Conservation (phyloP, 2,113 vertebrate genomes). For the Podocnemis expansa region DNA sequence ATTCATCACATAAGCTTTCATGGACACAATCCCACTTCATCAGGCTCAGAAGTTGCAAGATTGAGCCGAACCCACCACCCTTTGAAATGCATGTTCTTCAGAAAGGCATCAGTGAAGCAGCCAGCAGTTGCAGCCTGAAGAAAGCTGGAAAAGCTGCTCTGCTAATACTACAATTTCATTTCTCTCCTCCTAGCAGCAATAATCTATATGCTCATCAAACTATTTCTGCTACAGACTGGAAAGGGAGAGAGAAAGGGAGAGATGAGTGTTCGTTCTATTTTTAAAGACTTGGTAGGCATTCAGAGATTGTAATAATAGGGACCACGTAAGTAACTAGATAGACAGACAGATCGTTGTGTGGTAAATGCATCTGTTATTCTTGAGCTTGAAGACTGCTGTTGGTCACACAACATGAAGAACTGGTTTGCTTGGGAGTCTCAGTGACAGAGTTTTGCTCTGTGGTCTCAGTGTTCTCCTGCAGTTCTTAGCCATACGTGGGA, state of each 20-base stretch:
- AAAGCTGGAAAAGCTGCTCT: conserved; percentile 55
- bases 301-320: conserved; percentile 65
- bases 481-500: not conserved
- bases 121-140: conserved; percentile 54
- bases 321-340: conserved; percentile 47
- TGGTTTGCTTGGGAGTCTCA: not conserved
- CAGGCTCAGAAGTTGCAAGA: conserved; percentile 1
- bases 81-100: conserved; percentile 59
- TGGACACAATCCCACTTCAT: not conserved
- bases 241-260: conserved; percentile 55
- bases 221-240: conserved; percentile 69
- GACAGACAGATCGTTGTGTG: conserved; percentile 55
- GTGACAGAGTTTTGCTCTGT: fast-evolving
- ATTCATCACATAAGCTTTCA: too few relatives aligned
- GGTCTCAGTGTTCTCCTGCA: not conserved
- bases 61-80: conserved; percentile 57
- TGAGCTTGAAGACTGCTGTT: not conserved
- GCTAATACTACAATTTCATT: conserved; percentile 61
- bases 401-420: not conserved
- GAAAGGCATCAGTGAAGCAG: conserved; percentile 15
- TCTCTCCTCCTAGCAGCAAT: conserved; percentile 60
- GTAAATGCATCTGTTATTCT: conserved; percentile 46
- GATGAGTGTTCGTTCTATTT: conserved; percentile 73
- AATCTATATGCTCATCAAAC: conserved; percentile 68
- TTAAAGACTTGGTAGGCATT: conserved; percentile 69